A percentile compares a stretch with the other conserved stretches of the same genome.
These are phyloP conservation scores for Acrobasis consociella DNA, from an alignment of 2,888 invertebrate genomes.

Conservation along the genomic window DNA sequence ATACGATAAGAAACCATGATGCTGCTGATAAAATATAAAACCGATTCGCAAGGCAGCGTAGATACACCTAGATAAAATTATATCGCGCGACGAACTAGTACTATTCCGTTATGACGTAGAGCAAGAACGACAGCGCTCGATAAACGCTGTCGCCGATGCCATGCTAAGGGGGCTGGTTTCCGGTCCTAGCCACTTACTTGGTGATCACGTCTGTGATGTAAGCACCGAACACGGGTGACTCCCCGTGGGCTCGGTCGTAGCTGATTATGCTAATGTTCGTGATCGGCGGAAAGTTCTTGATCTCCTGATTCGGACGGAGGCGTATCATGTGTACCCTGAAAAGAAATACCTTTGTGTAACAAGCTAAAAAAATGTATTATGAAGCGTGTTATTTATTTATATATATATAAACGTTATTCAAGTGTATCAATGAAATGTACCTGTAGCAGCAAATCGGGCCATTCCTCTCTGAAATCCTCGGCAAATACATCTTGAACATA, in stretches of 20 bases:
- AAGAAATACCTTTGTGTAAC: background rate
- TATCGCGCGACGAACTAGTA: too few species aligned
- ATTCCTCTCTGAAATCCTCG: constrained; percentile 91
- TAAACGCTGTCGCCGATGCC: too few species aligned
- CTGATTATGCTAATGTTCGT: constrained; percentile 87
- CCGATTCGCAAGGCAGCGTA: too few species aligned
- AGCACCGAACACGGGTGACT: constrained; percentile 85
- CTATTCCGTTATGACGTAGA: too few species aligned
- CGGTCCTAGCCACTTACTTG: constrained; percentile 72
- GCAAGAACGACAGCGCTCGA: too few species aligned
- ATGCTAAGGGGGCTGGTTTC: too few species aligned
- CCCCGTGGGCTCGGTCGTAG: constrained; percentile 88
- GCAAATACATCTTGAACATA: constrained; percentile 89
- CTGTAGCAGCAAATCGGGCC: constrained; percentile 94
- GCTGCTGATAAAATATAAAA: too few species aligned
- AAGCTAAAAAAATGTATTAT: background rate
- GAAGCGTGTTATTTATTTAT: too few species aligned
- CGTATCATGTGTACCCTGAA: constrained; percentile 89
- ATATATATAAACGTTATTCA: too few species aligned
- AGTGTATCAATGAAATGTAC: constrained; percentile 42
- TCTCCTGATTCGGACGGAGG: constrained; percentile 83
- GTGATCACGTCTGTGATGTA: constrained; percentile 94
- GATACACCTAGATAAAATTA: too few species aligned
- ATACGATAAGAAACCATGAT: too few species aligned
- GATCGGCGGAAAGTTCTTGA: constrained; percentile 86